phyloP scores from a whole-genome alignment of 2,113 vertebrate genomes.

The Salvator merianae region DNA sequence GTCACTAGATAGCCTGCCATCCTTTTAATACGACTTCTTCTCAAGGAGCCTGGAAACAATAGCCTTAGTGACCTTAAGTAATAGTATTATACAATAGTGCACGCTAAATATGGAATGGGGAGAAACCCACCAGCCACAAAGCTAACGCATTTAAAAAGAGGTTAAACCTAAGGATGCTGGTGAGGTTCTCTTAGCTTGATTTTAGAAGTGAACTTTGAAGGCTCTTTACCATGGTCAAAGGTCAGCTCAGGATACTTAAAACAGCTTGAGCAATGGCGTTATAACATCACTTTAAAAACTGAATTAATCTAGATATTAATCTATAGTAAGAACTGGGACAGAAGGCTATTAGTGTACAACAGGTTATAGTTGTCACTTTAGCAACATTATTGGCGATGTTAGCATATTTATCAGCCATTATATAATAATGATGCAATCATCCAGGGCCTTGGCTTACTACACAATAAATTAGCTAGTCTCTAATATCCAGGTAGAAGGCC shows the following conservation, averaged over 20 bases:
- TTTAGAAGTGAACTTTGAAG: background rate
- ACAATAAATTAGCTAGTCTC: too few species aligned
- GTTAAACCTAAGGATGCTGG: background rate
- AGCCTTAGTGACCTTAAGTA: background rate
- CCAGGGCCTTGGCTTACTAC: too few species aligned
- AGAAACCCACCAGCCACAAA: background rate
- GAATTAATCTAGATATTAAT: too few species aligned
- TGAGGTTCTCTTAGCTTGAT: background rate
- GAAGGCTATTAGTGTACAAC: too few species aligned
- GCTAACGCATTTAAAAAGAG: slow-evolving; percentile 19
- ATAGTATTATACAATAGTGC: fast-evolving
- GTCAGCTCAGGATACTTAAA: background rate
- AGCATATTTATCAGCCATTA: too few species aligned
- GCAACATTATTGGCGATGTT: too few species aligned
- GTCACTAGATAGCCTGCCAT: slow-evolving; percentile 23
- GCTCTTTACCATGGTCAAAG: background rate
- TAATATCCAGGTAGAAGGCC: too few species aligned
- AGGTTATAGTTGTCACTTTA: too few species aligned
- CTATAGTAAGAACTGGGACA: too few species aligned
- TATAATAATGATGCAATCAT: too few species aligned
- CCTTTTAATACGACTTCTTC: slow-evolving; percentile 24
- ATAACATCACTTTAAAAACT: too few species aligned
- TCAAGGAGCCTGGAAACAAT: background rate
- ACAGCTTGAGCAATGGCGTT: too few species aligned
- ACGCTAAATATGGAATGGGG: background rate